These are phyloP conservation scores for Chrysocyon brachyurus DNA, from an alignment of 2,797 vertebrate genomes.

Conservation along the genomic window DNA sequence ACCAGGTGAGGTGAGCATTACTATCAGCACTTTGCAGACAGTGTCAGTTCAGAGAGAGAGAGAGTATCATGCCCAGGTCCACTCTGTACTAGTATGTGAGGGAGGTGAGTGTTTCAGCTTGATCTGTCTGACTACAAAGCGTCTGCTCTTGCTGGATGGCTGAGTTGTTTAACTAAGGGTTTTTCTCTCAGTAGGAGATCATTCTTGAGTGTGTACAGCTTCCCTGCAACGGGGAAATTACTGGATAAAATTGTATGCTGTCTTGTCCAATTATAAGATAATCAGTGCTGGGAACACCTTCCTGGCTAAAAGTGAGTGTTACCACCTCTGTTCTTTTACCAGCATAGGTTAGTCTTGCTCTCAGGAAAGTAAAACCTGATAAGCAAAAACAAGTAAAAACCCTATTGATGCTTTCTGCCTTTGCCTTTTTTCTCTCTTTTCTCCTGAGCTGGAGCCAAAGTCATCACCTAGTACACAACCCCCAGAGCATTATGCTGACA, in stretches of 20 bases:
- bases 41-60: neutral
- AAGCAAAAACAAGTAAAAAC: constrained; percentile 35
- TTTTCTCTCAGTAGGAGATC: constrained; percentile 61
- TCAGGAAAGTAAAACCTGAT: constrained; percentile 67
- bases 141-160: neutral
- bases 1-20: neutral
- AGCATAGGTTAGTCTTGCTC: constrained; percentile 22
- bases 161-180: constrained; percentile 62
- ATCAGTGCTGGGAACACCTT: constrained; percentile 64
- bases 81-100: neutral
- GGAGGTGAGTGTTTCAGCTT: neutral
- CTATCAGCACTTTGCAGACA: neutral
- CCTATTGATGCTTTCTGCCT: neutral
- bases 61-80: neutral
- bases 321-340: neutral
- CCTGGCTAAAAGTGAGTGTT: constrained; percentile 65
- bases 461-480: constrained; percentile 11
- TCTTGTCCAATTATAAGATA: constrained; percentile 69
- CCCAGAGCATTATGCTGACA: constrained; percentile 56
- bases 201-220: constrained; percentile 1
- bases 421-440: constrained; percentile 5
- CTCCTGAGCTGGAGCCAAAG: neutral
- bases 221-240: constrained; percentile 59
- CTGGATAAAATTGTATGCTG: constrained; percentile 66
- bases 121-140: neutral